Evolutionary conservation across 2,888 invertebrate genomes (phyloP).

Genomic region (Drosophila melanocephala): DNA sequence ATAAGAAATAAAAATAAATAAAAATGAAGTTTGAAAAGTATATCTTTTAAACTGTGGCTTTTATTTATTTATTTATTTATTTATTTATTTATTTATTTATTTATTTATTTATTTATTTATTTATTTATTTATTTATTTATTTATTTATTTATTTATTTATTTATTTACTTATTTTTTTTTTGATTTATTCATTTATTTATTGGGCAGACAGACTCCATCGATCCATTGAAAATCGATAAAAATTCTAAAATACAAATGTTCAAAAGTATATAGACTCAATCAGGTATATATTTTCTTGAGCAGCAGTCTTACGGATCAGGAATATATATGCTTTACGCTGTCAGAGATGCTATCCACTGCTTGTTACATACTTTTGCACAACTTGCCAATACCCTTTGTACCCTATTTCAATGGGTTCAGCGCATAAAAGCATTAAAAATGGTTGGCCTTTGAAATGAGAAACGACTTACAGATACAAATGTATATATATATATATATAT

Average conservation of each 20-base stretch:
- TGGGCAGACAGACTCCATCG: not conserved
- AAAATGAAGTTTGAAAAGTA: not conserved
- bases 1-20: not conserved
- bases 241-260: not conserved
- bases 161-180: not conserved
- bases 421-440: not conserved
- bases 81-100: not conserved
- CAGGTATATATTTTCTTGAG: not conserved
- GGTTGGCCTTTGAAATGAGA: conserved; percentile 49
- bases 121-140: not conserved
- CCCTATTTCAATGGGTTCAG: not conserved
- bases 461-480: conserved; percentile 38
- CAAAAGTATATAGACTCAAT: not conserved
- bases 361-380: not conserved
- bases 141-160: not conserved
- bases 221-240: not conserved
- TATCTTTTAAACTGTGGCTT: not conserved
- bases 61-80: not conserved
- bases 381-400: not conserved
- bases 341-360: not conserved
- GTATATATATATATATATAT: not conserved
- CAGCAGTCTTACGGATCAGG: not conserved
- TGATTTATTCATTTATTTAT: not conserved
- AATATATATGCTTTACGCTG: not conserved
- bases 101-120: not conserved